Evolutionary conservation across 1,140 invertebrate genomes (phyloP).

Genomic region (Paraescarpia echinospica): DNA sequence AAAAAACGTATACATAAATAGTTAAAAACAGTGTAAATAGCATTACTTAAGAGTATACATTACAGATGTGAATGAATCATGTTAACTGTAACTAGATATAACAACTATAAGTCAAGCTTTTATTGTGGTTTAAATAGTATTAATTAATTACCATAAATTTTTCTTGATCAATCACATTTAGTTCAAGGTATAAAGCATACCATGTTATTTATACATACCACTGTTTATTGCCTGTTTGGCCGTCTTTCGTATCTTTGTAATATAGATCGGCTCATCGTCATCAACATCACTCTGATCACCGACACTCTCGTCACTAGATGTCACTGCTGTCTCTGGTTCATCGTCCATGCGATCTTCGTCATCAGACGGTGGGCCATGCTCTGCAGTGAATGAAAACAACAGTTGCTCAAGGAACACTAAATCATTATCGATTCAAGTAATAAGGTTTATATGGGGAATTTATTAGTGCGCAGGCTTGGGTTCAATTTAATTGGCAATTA

Average conservation of each 20-base stretch:
- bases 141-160: background rate
- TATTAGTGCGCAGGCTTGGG: too few relatives aligned
- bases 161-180: background rate
- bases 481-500: too few relatives aligned
- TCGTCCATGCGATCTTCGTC: background rate
- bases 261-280: conserved; percentile 23
- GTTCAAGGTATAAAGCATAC: background rate
- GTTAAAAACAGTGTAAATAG: too few relatives aligned
- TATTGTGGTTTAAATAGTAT: background rate
- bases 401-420: too few relatives aligned
- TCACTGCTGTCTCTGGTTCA: background rate
- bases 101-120: background rate
- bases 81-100: background rate
- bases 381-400: background rate
- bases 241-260: background rate
- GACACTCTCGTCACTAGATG: conserved; percentile 30
- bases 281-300: conserved; percentile 25
- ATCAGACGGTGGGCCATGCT: background rate
- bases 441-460: too few relatives aligned
- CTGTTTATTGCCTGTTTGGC: background rate
- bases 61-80: too few relatives aligned
- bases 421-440: too few relatives aligned
- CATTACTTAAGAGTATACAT: background rate
- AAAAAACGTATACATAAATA: background rate
- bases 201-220: background rate